Percentiles rank a stretch among this genome's conserved stretches.
Evolutionary conservation across 2,797 vertebrate species (phyloP).

Genomic region (Lemur catta): DNA sequence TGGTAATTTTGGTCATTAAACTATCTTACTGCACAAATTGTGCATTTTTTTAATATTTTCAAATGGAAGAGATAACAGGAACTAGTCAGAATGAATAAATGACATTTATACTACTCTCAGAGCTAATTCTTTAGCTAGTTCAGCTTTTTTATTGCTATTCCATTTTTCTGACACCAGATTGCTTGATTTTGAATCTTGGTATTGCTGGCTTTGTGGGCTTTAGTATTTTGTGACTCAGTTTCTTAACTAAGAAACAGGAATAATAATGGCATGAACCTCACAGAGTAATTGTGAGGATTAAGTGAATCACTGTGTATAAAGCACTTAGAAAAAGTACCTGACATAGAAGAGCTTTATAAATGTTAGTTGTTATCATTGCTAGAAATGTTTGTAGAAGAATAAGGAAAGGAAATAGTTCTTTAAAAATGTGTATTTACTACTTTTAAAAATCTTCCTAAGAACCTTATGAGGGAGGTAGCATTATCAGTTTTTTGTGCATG

Average conservation of each 20-base stretch:
- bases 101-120: not conserved
- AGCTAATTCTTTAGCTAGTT: not conserved
- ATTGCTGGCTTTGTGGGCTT: not conserved
- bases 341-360: not conserved
- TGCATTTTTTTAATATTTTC: slow-evolving; percentile 40
- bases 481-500: not conserved
- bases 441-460: not conserved
- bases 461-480: not conserved
- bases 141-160: not conserved
- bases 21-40: not conserved
- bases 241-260: not conserved
- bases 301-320: not conserved
- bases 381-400: not conserved
- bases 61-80: slow-evolving; percentile 1
- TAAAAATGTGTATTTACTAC: not conserved
- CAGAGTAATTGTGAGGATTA: not conserved
- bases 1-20: slow-evolving; percentile 26
- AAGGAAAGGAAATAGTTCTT: slow-evolving; percentile 12
- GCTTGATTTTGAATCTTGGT: not conserved
- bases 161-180: not conserved
- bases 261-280: not conserved
- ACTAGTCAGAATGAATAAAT: not conserved
- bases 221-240: not conserved
- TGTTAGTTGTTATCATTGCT: not conserved
- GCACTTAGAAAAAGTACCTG: not conserved